These are phyloP conservation scores for Macrophya annulata DNA, from an alignment of 2,888 invertebrate genomes.

Conservation along the genomic window DNA sequence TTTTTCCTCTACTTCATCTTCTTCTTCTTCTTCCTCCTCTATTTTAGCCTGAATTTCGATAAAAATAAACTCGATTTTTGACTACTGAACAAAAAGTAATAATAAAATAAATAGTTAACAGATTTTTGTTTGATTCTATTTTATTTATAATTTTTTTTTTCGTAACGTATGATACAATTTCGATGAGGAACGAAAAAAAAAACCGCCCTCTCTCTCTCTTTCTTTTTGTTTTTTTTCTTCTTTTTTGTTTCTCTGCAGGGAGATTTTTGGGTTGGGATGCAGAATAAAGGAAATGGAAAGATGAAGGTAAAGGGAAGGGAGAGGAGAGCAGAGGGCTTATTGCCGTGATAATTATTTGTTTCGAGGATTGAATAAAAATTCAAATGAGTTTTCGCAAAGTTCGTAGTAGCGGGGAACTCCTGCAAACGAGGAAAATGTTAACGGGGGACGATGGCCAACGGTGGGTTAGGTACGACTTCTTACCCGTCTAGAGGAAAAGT, in stretches of 20 bases:
- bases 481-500: conserved; percentile 67
- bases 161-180: background rate
- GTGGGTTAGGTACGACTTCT: too few relatives aligned
- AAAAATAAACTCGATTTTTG: too few relatives aligned
- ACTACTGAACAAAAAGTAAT: too few relatives aligned
- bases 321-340: conserved; percentile 63
- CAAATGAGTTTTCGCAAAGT: conserved; percentile 72
- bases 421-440: conserved; percentile 43
- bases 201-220: background rate
- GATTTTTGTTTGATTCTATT: too few relatives aligned
- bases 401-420: conserved; percentile 14
- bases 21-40: too few relatives aligned
- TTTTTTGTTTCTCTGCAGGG: background rate
- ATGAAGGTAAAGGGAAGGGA: too few relatives aligned
- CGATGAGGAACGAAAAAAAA: background rate
- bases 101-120: too few relatives aligned
- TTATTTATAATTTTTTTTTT: too few relatives aligned
- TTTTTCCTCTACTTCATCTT: too few relatives aligned
- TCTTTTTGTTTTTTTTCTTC: background rate
- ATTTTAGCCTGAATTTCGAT: too few relatives aligned
- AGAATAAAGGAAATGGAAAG: background rate
- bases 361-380: conserved; percentile 75
- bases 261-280: background rate
- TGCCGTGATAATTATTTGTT: conserved; percentile 76
- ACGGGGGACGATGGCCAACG: too few relatives aligned